Conservation (phyloP, 2,113 vertebrate genomes). For the Urocynchramus pylzowi region DNA sequence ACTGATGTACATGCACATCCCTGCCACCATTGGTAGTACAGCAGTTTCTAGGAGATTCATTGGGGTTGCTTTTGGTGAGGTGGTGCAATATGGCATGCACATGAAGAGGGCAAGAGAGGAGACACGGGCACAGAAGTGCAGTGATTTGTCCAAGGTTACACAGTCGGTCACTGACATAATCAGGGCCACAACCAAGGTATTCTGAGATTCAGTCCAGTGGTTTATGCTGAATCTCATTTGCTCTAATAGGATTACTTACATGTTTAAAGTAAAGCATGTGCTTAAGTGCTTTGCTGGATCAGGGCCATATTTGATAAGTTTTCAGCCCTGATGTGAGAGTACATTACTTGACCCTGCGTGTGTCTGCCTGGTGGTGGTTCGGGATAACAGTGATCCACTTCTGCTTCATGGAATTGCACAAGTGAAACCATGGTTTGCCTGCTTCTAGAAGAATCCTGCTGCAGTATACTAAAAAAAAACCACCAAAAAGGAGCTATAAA, state of each 20-base stretch:
- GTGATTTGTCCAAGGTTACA: constrained; percentile 2
- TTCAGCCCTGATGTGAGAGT: constrained; percentile 21
- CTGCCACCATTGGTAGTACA: background rate
- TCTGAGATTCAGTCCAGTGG: constrained; percentile 45
- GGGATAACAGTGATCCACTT: background rate
- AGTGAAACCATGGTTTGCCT: background rate
- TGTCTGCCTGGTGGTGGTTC: background rate
- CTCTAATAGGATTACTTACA: constrained; percentile 60
- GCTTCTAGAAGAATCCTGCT: constrained; percentile 13
- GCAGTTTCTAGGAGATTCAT: background rate
- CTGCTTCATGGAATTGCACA: background rate
- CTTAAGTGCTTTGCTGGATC: constrained; percentile 63
- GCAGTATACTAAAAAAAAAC: background rate
- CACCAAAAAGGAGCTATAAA: background rate
- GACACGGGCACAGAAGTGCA: background rate
- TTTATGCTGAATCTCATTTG: constrained; percentile 60
- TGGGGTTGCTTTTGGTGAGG: background rate
- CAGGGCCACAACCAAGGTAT: constrained; percentile 27
- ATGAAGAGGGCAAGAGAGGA: background rate
- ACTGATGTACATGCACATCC: rapidly evolving
- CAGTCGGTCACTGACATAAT: background rate
- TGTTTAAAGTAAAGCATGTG: constrained; percentile 63
- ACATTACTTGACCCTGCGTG: background rate
- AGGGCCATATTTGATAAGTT: constrained; percentile 62
- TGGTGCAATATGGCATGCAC: background rate